Percentiles rank a stretch among this genome's conserved stretches.
These are phyloP conservation scores for Entomobrya multifasciata DNA, from an alignment of 2,888 invertebrate genomes.

Conservation along the genomic window DNA sequence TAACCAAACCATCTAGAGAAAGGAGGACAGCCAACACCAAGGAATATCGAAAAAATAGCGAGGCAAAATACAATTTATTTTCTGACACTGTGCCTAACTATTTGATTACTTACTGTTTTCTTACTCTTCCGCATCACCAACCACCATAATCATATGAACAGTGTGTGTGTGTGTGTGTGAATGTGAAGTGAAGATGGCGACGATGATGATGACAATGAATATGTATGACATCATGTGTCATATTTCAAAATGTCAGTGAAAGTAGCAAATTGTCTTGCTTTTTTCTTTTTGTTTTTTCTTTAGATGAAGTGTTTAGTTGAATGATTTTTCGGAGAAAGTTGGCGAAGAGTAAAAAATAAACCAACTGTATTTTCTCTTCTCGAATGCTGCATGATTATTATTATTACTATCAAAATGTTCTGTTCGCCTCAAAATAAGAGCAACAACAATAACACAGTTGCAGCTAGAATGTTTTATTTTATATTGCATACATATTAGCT, in stretches of 20 bases:
- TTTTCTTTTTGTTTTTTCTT: background rate
- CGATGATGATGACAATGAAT: conserved; percentile 1
- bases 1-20: background rate
- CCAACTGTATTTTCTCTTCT: too few species aligned
- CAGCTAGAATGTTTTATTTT: too few species aligned
- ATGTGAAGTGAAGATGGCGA: too few species aligned
- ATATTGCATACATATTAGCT: too few species aligned
- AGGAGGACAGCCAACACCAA: background rate
- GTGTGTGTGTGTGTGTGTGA: too few species aligned
- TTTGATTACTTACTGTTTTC: background rate
- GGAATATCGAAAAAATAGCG: background rate
- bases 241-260: background rate
- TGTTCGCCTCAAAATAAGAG: too few species aligned
- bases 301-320: background rate
- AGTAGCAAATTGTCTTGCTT: background rate
- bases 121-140: background rate
- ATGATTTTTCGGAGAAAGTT: too few species aligned
- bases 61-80: conserved; percentile 1
- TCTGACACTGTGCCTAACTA: background rate
- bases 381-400: too few species aligned
- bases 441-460: too few species aligned
- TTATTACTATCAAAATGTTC: too few species aligned
- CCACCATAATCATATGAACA: background rate
- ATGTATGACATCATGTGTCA: conserved; percentile 1
- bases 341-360: too few species aligned